Evolutionary conservation across 1,140 invertebrate genomes (phyloP).

Genomic region (Ips typographus): DNA sequence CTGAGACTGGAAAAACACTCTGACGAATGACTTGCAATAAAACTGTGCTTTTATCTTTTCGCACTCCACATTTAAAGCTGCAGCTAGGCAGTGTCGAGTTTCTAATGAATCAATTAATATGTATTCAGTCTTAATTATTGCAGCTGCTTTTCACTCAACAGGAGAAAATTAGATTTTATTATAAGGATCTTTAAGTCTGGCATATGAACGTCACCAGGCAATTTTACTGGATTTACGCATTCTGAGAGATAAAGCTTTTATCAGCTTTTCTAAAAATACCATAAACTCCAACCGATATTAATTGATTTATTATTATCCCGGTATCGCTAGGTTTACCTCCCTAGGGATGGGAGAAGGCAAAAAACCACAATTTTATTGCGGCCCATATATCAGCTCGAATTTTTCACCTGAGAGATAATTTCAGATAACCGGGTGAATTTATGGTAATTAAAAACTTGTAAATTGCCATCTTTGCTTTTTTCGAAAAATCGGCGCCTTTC

Average conservation of each 20-base stretch:
- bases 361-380: conserved; percentile 19
- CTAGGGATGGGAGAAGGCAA: conserved; percentile 11
- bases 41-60: conserved; percentile 31
- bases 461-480: not conserved
- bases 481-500: no score
- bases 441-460: conserved; percentile 10
- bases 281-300: not conserved
- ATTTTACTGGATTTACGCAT: no score
- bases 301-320: conserved; percentile 20
- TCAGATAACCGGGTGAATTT: not conserved
- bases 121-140: conserved; percentile 34
- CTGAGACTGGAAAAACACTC: conserved; percentile 20
- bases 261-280: no score
- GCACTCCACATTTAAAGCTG: conserved; percentile 21
- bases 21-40: conserved; percentile 33
- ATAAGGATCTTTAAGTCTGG: not conserved
- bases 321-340: conserved; percentile 10
- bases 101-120: conserved; percentile 36
- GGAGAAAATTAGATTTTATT: conserved; percentile 21
- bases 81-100: conserved; percentile 24
- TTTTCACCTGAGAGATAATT: conserved; percentile 20
- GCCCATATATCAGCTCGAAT: conserved; percentile 8
- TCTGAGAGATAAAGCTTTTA: no score
- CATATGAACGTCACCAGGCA: not conserved
- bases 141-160: conserved; percentile 18